Evolutionary conservation across 2,888 invertebrate genomes (phyloP).

Genomic region (Caenorhabditis plicata): DNA sequence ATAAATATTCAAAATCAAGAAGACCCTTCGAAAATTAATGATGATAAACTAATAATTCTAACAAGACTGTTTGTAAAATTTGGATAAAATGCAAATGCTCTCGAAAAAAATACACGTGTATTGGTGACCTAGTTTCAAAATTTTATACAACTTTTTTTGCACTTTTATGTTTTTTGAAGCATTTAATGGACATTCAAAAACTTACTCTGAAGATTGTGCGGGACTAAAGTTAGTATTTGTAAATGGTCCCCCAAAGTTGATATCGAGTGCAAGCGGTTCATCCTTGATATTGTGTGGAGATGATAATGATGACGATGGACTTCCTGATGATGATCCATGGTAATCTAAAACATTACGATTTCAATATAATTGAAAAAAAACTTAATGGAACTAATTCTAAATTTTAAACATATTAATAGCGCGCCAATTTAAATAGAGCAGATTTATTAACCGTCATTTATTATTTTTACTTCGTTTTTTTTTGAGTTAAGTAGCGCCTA

Average conservation of each 20-base stretch:
- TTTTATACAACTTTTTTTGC: conserved; percentile 2
- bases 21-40: no score
- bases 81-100: no score
- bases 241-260: conserved; percentile 29
- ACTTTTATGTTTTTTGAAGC: background rate
- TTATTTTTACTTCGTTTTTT: no score
- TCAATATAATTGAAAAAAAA: no score
- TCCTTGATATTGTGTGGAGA: conserved; percentile 44
- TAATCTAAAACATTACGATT: conserved; percentile 47
- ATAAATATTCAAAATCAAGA: no score
- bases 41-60: no score
- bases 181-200: background rate
- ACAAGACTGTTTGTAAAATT: no score
- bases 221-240: conserved; percentile 34
- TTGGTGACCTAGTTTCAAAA: conserved; percentile 12
- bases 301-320: conserved; percentile 48
- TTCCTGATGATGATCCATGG: conserved; percentile 46
- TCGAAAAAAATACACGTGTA: conserved; percentile 6
- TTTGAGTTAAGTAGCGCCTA: no score
- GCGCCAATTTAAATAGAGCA: no score
- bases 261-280: conserved; percentile 40
- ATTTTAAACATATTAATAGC: no score
- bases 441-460: no score
- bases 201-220: conserved; percentile 37
- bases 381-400: no score